A percentile compares a stretch with the other conserved stretches of the same genome.
phyloP scores from a whole-genome alignment of 2,113 vertebrate genomes.

The Epinephelus moara region DNA sequence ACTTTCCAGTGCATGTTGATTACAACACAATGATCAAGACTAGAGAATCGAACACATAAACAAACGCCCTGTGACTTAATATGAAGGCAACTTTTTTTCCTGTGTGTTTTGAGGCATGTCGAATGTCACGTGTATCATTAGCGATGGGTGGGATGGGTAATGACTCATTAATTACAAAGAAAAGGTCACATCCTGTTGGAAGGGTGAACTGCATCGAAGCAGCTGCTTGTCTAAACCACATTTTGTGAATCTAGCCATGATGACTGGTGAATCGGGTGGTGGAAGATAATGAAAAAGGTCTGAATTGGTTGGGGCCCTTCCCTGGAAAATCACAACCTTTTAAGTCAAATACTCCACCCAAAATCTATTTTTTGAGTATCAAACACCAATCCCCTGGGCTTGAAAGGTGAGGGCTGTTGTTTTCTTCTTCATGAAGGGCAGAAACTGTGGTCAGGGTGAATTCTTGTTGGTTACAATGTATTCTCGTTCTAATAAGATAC shows the following conservation, averaged over 20 bases:
- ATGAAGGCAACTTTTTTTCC: slow-evolving; percentile 44
- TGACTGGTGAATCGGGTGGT: slow-evolving; percentile 24
- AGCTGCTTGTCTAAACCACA: slow-evolving; percentile 41
- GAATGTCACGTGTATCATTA: slow-evolving; percentile 22
- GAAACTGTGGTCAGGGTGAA: slow-evolving; percentile 23
- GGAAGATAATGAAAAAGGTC: slow-evolving; percentile 43
- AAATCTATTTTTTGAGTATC: slow-evolving; percentile 23
- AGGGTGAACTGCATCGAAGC: slow-evolving; percentile 30
- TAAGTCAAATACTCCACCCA: slow-evolving; percentile 43
- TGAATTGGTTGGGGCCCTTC: slow-evolving; percentile 48
- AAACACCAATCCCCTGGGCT: slow-evolving; percentile 4
- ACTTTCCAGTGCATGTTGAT: slow-evolving; percentile 88
- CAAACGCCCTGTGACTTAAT: slow-evolving; percentile 53
- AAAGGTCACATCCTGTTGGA: slow-evolving; percentile 27
- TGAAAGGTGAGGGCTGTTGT: slow-evolving; percentile 33
- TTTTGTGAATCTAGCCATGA: slow-evolving; percentile 20
- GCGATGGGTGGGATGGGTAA: slow-evolving; percentile 14
- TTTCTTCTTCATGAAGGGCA: slow-evolving; percentile 27
- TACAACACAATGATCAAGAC: slow-evolving; percentile 76
- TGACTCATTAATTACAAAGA: slow-evolving; percentile 45
- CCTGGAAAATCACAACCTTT: slow-evolving; percentile 54
- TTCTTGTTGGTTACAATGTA: background rate
- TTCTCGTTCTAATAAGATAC: background rate
- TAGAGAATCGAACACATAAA: slow-evolving; percentile 59
- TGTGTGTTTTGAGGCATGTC: slow-evolving; percentile 32